phyloP scores from a whole-genome alignment of 2,797 vertebrate genomes.

The Kryptopterus vitreolus region DNA sequence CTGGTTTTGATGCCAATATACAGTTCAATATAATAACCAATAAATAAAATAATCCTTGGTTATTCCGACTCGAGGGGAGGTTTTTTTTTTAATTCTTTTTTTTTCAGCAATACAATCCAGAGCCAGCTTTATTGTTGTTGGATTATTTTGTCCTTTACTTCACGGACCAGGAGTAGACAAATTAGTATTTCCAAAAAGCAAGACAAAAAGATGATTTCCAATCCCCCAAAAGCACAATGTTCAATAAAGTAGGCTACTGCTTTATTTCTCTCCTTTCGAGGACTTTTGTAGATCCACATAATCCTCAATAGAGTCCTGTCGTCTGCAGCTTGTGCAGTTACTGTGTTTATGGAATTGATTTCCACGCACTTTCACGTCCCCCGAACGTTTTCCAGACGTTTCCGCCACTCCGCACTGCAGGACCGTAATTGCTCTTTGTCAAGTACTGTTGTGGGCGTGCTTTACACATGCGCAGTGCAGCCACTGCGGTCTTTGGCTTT shows the following conservation, averaged over 20 bases:
- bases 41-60: constrained; percentile 14
- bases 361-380: constrained; percentile 34
- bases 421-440: constrained; percentile 57
- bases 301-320: constrained; percentile 46
- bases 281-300: constrained; percentile 50
- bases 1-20: not conserved
- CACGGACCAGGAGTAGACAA: constrained; percentile 23
- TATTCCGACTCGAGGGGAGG: constrained; percentile 20
- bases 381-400: constrained; percentile 54
- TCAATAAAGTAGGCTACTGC: constrained; percentile 33
- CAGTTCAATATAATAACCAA: not conserved
- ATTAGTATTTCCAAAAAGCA: constrained; percentile 51
- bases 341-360: constrained; percentile 15
- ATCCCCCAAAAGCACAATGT: constrained; percentile 42
- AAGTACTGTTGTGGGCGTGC: constrained; percentile 51
- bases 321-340: constrained; percentile 15
- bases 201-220: constrained; percentile 39
- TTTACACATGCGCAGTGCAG: constrained; percentile 52
- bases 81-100: not conserved
- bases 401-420: constrained; percentile 45
- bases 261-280: constrained; percentile 47
- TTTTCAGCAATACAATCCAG: constrained; percentile 26
- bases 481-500: constrained; percentile 60
- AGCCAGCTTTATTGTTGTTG: constrained; percentile 3
- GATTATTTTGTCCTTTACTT: constrained; percentile 38